Percentiles rank a stretch among this genome's conserved stretches.
Conservation (phyloP, 1,140 invertebrate genomes). For the Camponotus vicinus region DNA sequence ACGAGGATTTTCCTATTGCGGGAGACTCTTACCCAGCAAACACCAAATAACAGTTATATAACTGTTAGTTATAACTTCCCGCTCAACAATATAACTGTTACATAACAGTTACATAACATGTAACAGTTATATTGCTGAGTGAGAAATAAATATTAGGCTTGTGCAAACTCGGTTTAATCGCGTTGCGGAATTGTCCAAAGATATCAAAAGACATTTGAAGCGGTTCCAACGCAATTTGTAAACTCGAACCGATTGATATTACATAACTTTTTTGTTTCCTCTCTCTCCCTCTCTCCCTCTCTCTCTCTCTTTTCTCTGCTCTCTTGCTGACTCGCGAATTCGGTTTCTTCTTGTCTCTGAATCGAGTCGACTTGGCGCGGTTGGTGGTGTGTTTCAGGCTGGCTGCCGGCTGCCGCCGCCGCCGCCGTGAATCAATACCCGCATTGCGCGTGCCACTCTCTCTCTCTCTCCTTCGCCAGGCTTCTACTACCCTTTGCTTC, state of each 20-base stretch:
- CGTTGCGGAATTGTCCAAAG: slow-evolving; percentile 7
- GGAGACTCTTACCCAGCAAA: neutral
- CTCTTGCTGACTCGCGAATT: neutral
- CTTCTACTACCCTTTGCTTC: slow-evolving; percentile 74
- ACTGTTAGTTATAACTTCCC: too few species aligned
- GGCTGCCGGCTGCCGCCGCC: slow-evolving; percentile 79
- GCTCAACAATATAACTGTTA: too few species aligned
- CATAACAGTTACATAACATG: too few species aligned
- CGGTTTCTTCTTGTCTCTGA: slow-evolving; percentile 65
- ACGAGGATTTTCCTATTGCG: too few species aligned
- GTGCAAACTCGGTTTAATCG: neutral
- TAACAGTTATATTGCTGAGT: too few species aligned
- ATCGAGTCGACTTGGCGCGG: slow-evolving; percentile 83
- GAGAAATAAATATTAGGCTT: neutral
- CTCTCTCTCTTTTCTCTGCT: neutral
- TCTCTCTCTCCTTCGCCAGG: slow-evolving; percentile 74
- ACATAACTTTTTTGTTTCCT: neutral
- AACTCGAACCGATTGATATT: slow-evolving; percentile 21
- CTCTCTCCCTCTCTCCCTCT: neutral
- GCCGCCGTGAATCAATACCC: slow-evolving; percentile 86
- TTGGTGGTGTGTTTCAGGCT: slow-evolving; percentile 75
- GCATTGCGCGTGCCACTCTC: slow-evolving; percentile 86
- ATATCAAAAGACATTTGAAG: slow-evolving; percentile 4
- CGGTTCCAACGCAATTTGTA: slow-evolving; percentile 11
- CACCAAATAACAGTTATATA: too few species aligned